Evolutionary conservation across 2,113 vertebrate species (phyloP), one percentile per base, ranked within the genome.

Genomic region (Prochilodus magdalenae): DNA sequence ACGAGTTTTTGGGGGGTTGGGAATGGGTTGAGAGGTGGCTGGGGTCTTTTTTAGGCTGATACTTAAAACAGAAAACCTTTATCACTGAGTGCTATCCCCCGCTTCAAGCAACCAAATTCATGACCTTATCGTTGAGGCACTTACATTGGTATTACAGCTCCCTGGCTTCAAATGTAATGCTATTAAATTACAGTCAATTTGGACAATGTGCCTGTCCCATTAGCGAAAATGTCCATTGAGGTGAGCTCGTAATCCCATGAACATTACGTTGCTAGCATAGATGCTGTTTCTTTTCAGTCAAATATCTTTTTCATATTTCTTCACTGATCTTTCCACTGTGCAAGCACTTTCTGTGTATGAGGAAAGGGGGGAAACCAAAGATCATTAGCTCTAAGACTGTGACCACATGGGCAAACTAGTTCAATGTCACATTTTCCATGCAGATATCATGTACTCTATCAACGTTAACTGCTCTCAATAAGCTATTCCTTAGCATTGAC

Each of bases 121-220:
- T 81, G 79, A 22, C 44, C 47, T 81, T 81, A 27, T 66, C 49
- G 2, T 29, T 36, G 36, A 30, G 36, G 59, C 51, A 47, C 6
- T 62, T 29, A 27, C 53, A 71, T 69, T 72, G 33, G 57, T 47
- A 72, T 44, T 60, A 62, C n/a, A 71, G 77, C 77, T 79, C 24
- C 12, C 40, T 44, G 16, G 73, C 66, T 40, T 55, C 72, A 74
- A 13, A 66, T 22, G 22, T 18, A 66, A 66, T 27, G 24, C 44
- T 70, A 40, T 74, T 80, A 53, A 80, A 80, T 73, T 63, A 73
- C 70, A 80, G 70, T 65, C 20, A 65, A 20, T 63, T 30, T 73
- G 55, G 26, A 51, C 20, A 73, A 57, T 63, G 20, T 65, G 70
- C 65, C 62, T 70, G 22, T 22, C 33, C 20, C 36, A 44, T 70